Percentiles rank a stretch among this genome's conserved stretches.
These are phyloP conservation scores for Bovichtus diacanthus DNA, from an alignment of 2,797 vertebrate genomes.

Conservation along the genomic window DNA sequence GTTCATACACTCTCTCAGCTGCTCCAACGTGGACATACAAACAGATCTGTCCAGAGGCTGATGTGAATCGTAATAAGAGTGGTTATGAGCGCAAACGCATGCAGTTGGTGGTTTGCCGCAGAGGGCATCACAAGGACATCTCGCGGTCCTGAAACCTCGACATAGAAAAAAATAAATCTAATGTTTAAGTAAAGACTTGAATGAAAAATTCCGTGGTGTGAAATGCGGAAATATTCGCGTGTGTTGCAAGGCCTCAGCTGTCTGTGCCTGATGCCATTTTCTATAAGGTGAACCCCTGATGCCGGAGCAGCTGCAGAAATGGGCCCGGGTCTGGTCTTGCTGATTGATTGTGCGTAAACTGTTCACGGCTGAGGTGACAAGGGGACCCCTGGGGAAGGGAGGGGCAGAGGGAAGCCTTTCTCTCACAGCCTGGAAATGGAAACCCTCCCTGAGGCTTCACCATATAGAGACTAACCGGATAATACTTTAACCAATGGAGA, in stretches of 20 bases:
- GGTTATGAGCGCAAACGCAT: constrained; percentile 17
- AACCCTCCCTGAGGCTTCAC: constrained; percentile 36
- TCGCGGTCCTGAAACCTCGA: constrained; percentile 1
- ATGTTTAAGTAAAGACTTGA: constrained; percentile 13
- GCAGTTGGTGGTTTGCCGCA: constrained; percentile 17
- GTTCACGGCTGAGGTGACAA: constrained; percentile 80
- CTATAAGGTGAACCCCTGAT: constrained; percentile 74
- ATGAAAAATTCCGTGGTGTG: constrained; percentile 34
- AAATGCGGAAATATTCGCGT: constrained; percentile 46
- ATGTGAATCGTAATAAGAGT: constrained; percentile 24
- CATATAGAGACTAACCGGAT: constrained; percentile 47
- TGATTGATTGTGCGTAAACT: constrained; percentile 85
- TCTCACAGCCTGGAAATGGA: constrained; percentile 60
- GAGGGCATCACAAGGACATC: constrained; percentile 13
- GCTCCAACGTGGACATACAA: constrained; percentile 32
- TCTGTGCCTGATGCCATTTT: constrained; percentile 48
- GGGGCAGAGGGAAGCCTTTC: constrained; percentile 50
- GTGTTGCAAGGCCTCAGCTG: constrained; percentile 80
- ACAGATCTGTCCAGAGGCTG: constrained; percentile 27
- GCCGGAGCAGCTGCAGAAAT: constrained; percentile 83
- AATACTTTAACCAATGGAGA: constrained; percentile 38
- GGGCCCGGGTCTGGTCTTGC: constrained; percentile 56
- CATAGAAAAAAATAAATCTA: constrained; percentile 17
- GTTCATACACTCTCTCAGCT: constrained; percentile 46
- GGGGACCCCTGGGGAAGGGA: constrained; percentile 65